Evolutionary conservation across 1,140 invertebrate species (phyloP), one percentile per base, ranked within the genome.

Genomic region (Pseudachorutes palmiensis): DNA sequence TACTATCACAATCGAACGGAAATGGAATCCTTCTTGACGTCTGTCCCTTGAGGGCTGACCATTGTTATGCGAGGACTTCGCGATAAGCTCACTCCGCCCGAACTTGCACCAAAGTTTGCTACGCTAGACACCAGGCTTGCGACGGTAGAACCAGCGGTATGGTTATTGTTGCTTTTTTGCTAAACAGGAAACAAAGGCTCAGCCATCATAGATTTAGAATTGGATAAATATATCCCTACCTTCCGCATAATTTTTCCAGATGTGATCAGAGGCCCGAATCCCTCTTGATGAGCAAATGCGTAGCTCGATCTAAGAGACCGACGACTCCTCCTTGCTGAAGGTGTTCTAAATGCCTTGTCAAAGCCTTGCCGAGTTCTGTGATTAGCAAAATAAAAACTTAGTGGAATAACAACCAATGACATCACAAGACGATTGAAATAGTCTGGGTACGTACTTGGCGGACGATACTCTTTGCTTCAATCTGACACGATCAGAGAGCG

Each of bases 221-320:
- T 48, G 29, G 22, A n/a, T 51, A 51, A 64, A 51, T 49, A 41
- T 3, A 63, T 12, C 9, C 22, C 5, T 59, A 71, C 70, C 64
- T 71, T 71, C 48, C 70, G 70, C 70, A 71, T 71, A 48, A 98
- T 95, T 79, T 96, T 96, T 45, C 97, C 97, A 41, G 92, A 97
- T 2, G 94, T 98, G 75, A 99, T 99, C 28, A 99, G 86, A 9
- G 94, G 85, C 45, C 96, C 97, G 81, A 99, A 99, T 74, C 97
- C 95, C 83, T 97, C 92, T 75, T 87, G 84, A 81, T 99, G 97
- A 32, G 97, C 93, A 81, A 99, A 99, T 1, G 97, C 97, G 79
- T 99, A 99, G 41, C 96, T 96, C 0, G 94, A 97, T 19, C 96
- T 87, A 49, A 98, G 84, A 2, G 93, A 97, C 62, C 92, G 86